phyloP scores from a whole-genome alignment of 1,140 invertebrate species.

The Andrena cerasifolii region DNA sequence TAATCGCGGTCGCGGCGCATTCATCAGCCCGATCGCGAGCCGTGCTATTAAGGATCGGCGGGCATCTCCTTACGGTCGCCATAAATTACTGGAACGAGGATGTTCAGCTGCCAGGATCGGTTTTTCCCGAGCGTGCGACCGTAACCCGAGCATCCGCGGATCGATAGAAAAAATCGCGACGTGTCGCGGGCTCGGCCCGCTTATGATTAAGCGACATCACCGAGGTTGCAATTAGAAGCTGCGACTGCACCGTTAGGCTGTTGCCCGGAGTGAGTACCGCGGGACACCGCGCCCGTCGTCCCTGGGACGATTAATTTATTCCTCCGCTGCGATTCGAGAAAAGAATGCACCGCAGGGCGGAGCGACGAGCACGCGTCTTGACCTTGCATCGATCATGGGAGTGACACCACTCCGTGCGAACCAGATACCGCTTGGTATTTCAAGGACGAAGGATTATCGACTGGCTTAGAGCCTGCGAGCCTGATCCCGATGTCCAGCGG shows the following conservation, averaged over 20 bases:
- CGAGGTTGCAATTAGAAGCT: conserved; percentile 5
- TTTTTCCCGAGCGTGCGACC: not conserved
- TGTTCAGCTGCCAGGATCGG: not conserved
- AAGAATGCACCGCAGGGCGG: conserved; percentile 17
- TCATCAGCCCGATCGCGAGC: not conserved
- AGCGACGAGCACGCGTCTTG: conserved; percentile 3
- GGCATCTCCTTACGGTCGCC: not conserved
- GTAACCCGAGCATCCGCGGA: not conserved
- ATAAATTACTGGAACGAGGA: conserved; percentile 21
- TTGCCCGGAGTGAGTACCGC: conserved; percentile 34
- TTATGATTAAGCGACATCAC: conserved; percentile 4
- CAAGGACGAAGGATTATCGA: conserved; percentile 31
- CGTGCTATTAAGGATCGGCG: conserved; percentile 34
- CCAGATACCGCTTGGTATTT: conserved; percentile 41
- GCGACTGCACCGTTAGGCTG: conserved; percentile 20
- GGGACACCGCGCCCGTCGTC: conserved; percentile 5
- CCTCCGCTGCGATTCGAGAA: not conserved
- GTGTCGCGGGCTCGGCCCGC: not conserved
- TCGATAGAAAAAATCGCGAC: conserved; percentile 13
- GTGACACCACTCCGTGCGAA: conserved; percentile 37
- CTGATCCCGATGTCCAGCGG: not conserved
- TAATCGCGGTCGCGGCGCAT: conserved; percentile 17
- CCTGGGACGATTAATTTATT: conserved; percentile 46
- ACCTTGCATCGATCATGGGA: conserved; percentile 55
- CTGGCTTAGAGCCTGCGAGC: not conserved